Conservation (phyloP, 2,113 vertebrate genomes). For the Toxotes jaculatrix region DNA sequence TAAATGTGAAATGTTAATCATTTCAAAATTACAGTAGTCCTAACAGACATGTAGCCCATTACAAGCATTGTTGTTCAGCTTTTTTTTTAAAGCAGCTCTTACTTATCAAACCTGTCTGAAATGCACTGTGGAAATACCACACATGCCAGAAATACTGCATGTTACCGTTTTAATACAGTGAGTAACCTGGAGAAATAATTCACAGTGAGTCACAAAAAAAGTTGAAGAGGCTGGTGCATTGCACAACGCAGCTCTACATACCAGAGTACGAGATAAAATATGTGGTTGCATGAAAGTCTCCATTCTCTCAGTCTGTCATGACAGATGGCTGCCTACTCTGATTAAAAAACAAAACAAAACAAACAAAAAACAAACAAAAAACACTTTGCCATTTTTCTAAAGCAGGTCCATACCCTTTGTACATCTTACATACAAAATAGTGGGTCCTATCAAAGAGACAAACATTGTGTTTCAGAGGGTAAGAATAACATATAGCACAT, state of each 20-base stretch:
- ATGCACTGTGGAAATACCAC: not conserved
- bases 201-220: not conserved
- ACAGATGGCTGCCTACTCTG: not conserved
- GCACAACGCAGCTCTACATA: too few relatives aligned
- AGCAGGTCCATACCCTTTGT: not conserved
- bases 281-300: not conserved
- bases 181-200: too few relatives aligned
- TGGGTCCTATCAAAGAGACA: not conserved
- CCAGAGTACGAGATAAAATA: not conserved
- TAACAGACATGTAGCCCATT: not conserved
- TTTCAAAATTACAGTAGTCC: not conserved
- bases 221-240: not conserved
- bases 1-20: too few relatives aligned
- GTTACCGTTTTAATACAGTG: too few relatives aligned
- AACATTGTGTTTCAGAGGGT: not conserved
- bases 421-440: not conserved
- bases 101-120: not conserved
- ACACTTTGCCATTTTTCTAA: not conserved
- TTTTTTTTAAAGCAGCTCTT: too few relatives aligned
- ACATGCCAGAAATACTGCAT: not conserved
- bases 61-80: not conserved
- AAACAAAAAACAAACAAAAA: not conserved
- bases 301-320: not conserved
- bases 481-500: too few relatives aligned
- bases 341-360: not conserved